Conservation (phyloP, 2,797 vertebrate species). For the Selene dorsalis region DNA sequence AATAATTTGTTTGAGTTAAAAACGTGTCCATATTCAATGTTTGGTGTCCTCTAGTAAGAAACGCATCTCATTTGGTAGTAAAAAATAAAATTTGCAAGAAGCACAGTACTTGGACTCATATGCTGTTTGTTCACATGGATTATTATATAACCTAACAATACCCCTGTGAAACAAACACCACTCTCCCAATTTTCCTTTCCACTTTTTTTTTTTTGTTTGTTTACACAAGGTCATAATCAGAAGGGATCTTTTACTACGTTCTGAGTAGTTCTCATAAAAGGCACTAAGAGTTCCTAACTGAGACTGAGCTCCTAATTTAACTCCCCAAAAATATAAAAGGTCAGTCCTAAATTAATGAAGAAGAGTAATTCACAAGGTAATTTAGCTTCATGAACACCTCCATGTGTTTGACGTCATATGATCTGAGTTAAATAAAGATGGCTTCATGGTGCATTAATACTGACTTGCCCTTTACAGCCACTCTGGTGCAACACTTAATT, state of each 20-base stretch:
- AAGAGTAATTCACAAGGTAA: too few species aligned
- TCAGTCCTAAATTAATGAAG: too few species aligned
- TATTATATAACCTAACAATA: conserved; percentile 13
- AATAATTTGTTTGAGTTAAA: too few species aligned
- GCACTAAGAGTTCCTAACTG: background rate
- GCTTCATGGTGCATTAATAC: too few species aligned
- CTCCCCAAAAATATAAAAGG: too few species aligned
- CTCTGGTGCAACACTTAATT: too few species aligned
- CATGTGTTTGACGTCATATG: too few species aligned
- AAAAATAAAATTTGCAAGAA: conserved; percentile 18
- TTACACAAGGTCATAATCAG: background rate
- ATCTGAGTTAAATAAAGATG: too few species aligned
- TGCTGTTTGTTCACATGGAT: background rate
- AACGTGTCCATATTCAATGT: background rate
- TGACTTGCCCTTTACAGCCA: too few species aligned
- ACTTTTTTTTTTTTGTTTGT: background rate
- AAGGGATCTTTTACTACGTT: background rate
- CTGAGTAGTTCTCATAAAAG: background rate
- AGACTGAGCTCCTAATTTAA: too few species aligned
- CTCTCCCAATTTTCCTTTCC: background rate
- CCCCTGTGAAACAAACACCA: background rate
- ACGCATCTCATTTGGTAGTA: background rate
- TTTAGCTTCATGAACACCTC: too few species aligned
- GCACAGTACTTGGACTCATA: background rate
- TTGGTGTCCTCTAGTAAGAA: background rate